Evolutionary conservation across 2,797 vertebrate genomes (phyloP).

Genomic region (Poecilia wingei): DNA sequence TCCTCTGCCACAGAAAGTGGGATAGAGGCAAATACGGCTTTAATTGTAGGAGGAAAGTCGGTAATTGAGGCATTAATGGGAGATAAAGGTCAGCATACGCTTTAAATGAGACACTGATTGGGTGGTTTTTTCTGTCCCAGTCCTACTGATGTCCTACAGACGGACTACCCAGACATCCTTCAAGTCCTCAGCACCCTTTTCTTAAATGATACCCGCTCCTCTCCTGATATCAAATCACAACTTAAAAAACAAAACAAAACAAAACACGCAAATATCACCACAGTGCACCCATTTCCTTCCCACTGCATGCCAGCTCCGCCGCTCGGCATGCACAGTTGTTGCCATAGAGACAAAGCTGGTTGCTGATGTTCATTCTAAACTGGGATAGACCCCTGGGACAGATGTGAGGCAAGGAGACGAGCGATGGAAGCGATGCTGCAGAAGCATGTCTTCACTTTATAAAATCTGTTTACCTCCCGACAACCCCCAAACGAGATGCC

Average conservation of each 20-base stretch:
- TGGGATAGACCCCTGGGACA: constrained; percentile 71
- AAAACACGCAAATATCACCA: constrained; percentile 23
- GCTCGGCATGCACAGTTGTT: constrained; percentile 66
- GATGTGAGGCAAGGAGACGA: constrained; percentile 46
- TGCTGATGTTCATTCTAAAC: constrained; percentile 79
- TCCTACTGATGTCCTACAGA: constrained; percentile 25
- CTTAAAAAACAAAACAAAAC: neutral
- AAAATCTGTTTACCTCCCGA: neutral
- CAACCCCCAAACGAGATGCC: neutral
- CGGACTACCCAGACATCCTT: neutral
- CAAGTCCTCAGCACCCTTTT: neutral
- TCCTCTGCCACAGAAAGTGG: constrained; percentile 68
- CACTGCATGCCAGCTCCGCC: constrained; percentile 27
- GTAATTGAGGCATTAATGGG: constrained; percentile 53
- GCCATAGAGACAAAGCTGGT: constrained; percentile 79
- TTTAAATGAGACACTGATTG: constrained; percentile 58
- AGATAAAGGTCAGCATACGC: constrained; percentile 51
- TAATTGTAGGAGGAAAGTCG: constrained; percentile 54
- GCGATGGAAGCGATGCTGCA: constrained; percentile 21
- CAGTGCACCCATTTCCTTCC: constrained; percentile 12
- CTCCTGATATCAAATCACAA: constrained; percentile 1
- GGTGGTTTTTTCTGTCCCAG: constrained; percentile 42
- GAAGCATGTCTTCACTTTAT: neutral
- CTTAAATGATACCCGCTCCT: neutral
- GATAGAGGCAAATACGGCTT: constrained; percentile 56